A percentile compares a stretch with the other conserved stretches of the same genome.
phyloP scores from a whole-genome alignment of 2,888 invertebrate species.

The Heliconius ismenius region DNA sequence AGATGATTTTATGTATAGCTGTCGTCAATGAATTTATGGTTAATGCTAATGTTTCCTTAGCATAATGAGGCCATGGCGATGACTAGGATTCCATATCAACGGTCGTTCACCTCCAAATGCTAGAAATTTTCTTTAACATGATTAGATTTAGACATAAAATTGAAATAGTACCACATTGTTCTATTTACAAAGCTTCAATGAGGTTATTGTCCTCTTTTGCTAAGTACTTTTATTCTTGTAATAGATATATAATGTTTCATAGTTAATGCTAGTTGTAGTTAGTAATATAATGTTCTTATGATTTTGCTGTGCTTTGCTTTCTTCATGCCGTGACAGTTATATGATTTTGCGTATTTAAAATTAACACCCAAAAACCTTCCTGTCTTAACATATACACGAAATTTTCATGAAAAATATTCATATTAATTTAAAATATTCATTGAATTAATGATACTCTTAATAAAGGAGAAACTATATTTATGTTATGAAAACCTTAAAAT shows the following conservation, averaged over 20 bases:
- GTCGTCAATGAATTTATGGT: background rate
- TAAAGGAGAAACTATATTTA: background rate
- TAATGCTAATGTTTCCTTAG: conserved; percentile 27
- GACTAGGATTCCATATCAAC: conserved; percentile 7
- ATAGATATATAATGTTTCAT: conserved; percentile 21
- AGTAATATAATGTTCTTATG: conserved; percentile 18
- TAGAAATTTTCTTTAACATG: background rate
- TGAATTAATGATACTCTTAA: background rate
- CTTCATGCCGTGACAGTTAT: conserved; percentile 4
- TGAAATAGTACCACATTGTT: conserved; percentile 34
- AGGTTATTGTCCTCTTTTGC: conserved; percentile 63
- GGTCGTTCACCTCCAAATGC: conserved; percentile 15
- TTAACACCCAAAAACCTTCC: background rate
- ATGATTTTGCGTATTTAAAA: background rate
- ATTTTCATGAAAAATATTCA: too few relatives aligned
- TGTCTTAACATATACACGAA: background rate
- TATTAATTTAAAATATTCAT: background rate
- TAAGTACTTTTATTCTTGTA: conserved; percentile 31
- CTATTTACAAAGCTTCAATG: conserved; percentile 59
- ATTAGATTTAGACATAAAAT: background rate
- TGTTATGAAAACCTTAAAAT: background rate
- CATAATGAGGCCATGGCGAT: conserved; percentile 51
- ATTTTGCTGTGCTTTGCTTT: conserved; percentile 17
- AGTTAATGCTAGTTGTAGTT: background rate
- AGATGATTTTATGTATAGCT: background rate